Evolutionary conservation across 1,140 invertebrate species (phyloP), one percentile per base, ranked within the genome.

Genomic region (Bombyx mandarina): DNA sequence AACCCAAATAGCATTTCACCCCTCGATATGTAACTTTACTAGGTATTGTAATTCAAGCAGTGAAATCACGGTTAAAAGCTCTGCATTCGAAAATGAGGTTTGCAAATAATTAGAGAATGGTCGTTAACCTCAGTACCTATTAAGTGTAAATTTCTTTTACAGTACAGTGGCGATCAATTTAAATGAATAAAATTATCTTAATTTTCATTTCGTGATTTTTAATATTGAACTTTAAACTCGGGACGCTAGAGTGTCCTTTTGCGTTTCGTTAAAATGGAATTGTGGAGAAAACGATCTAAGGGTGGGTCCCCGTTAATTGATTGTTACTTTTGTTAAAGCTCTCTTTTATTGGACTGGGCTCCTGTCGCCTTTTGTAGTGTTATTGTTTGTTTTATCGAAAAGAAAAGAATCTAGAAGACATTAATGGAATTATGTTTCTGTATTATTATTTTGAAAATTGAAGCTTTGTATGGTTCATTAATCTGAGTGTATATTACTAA

Each of bases 241-340:
- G 2, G 3, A 7, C 0, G 7, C 18, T 44, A 49, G 12, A 44
- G 54, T 52, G 8, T n/a, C 26, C 48, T 61, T 61, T 55, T 2
- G 10, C 1, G 22, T 58, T 51, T 8, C 46, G 35, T 5, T n/a
- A 12, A 10, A 53, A 10, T n/a, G 44, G 42, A 35, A 59, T 35
- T 50, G 47, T 50, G 52, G 46, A 57, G 51, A 45, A 58, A 56
- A 45, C 48, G 58, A 62, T 62, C 61, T 62, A 58, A 50, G 56
- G 61, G 59, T 56, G 45, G 26, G 53, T 45, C 22, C 26, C 47
- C 43, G 61, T 62, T 62, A 62, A 62, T 62, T 62, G 61, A 62
- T 62, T 62, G 61, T 62, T 62, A 56, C 57, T 62, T 56, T 56
- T 58, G 61, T 62, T 58, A 56, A 58, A 45, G 56, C 42, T 44